These are phyloP conservation scores for Corbicula japonica DNA, from an alignment of 2,888 invertebrate genomes.

Conservation along the genomic window DNA sequence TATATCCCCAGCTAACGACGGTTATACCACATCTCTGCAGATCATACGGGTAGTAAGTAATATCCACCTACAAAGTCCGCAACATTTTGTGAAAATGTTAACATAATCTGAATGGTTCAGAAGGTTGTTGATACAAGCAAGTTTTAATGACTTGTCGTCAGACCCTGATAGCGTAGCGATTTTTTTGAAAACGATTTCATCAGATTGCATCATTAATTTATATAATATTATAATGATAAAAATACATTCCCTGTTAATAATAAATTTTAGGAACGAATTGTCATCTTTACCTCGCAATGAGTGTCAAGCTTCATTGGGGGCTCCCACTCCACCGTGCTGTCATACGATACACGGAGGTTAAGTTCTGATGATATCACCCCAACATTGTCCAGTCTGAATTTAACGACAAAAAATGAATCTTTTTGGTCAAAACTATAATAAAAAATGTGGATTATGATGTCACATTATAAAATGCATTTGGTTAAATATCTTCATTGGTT, in stretches of 20 bases:
- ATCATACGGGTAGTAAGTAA: constrained; percentile 57
- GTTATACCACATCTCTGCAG: constrained; percentile 45
- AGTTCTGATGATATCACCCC: constrained; percentile 33
- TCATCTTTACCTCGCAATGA: constrained; percentile 54
- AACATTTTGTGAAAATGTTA: neutral
- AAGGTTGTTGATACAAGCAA: neutral
- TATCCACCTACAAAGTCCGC: constrained; percentile 42
- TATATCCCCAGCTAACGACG: constrained; percentile 61
- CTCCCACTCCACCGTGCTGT: constrained; percentile 49
- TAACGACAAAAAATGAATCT: no score
- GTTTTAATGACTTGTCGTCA: neutral
- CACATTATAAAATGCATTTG: no score
- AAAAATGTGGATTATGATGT: neutral
- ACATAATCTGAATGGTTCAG: neutral
- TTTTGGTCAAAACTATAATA: neutral
- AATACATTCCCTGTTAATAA: neutral
- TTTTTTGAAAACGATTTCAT: neutral
- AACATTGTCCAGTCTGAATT: constrained; percentile 40
- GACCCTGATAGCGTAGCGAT: neutral
- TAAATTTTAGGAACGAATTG: no score
- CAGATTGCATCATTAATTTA: neutral
- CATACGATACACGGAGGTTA: constrained; percentile 48
- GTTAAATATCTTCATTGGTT: no score
- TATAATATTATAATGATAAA: neutral
- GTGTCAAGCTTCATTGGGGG: constrained; percentile 39